Evolutionary conservation across 1,140 invertebrate species (phyloP).

Genomic region (Adelges cooleyi): DNA sequence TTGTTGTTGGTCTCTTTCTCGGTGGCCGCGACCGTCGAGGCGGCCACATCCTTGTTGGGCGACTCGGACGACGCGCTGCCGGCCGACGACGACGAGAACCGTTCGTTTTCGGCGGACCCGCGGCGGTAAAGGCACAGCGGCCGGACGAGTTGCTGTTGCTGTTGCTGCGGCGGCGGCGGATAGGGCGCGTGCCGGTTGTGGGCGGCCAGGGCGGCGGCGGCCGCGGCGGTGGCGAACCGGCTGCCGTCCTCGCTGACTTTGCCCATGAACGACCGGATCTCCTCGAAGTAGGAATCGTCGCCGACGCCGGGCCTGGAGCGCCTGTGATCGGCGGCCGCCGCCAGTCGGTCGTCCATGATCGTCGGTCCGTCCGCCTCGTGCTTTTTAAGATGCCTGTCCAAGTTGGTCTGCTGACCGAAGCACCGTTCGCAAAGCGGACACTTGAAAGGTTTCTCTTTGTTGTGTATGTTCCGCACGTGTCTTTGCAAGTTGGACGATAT

Average conservation of each 20-base stretch:
- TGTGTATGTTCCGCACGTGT: slow-evolving; percentile 98
- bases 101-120: background rate
- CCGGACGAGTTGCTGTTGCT: background rate
- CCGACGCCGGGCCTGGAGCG: slow-evolving; percentile 35
- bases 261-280: slow-evolving; percentile 87
- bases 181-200: background rate
- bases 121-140: background rate
- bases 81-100: slow-evolving; percentile 12
- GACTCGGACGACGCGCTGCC: slow-evolving; percentile 15
- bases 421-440: slow-evolving; percentile 77
- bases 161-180: background rate
- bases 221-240: slow-evolving; percentile 29
- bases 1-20: slow-evolving; percentile 1
- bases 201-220: background rate
- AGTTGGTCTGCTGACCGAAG: slow-evolving; percentile 97
- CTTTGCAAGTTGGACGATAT: slow-evolving; percentile 97
- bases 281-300: slow-evolving; percentile 82
- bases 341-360: slow-evolving; percentile 49
- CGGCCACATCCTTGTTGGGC: background rate
- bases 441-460: slow-evolving; percentile 87
- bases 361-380: slow-evolving; percentile 83
- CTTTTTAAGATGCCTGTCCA: slow-evolving; percentile 94
- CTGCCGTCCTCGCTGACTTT: slow-evolving; percentile 56
- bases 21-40: background rate
- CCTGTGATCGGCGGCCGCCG: slow-evolving; percentile 7